phyloP scores from a whole-genome alignment of 2,888 invertebrate species.

The Vandiemenella viatica region DNA sequence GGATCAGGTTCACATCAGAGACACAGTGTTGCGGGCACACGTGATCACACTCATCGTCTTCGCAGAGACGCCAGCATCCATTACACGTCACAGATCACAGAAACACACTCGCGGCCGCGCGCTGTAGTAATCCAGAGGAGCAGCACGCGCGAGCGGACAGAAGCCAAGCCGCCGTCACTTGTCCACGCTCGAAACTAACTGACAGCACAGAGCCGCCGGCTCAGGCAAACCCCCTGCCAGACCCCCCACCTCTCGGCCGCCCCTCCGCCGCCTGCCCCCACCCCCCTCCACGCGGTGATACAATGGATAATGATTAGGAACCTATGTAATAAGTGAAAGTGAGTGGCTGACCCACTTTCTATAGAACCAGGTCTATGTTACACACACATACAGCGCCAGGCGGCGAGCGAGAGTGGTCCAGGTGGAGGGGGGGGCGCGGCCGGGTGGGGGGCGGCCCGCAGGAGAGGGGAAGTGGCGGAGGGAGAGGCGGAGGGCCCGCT shows the following conservation, averaged over 20 bases:
- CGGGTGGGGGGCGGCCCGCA: conserved; percentile 31
- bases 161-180: conserved; percentile 2
- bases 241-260: conserved; percentile 38
- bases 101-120: background rate
- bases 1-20: no score
- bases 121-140: no score
- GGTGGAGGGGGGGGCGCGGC: conserved; percentile 21
- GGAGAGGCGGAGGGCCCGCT: conserved; percentile 40
- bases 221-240: conserved; percentile 23
- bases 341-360: conserved; percentile 74
- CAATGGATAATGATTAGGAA: conserved; percentile 57
- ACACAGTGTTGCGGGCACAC: no score
- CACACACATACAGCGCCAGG: conserved; percentile 20
- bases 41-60: no score
- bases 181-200: background rate
- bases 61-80: no score
- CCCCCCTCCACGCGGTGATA: conserved; percentile 30
- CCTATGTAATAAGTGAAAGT: conserved; percentile 79
- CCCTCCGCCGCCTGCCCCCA: conserved; percentile 28
- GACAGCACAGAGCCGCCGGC: conserved; percentile 26
- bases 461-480: conserved; percentile 14
- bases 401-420: conserved; percentile 18
- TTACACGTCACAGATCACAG: no score
- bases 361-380: conserved; percentile 87
- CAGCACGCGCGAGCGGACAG: no score